Base-by-base conservation (phyloP, 2,113 vertebrate species). In the Nansenia antarctica region DNA sequence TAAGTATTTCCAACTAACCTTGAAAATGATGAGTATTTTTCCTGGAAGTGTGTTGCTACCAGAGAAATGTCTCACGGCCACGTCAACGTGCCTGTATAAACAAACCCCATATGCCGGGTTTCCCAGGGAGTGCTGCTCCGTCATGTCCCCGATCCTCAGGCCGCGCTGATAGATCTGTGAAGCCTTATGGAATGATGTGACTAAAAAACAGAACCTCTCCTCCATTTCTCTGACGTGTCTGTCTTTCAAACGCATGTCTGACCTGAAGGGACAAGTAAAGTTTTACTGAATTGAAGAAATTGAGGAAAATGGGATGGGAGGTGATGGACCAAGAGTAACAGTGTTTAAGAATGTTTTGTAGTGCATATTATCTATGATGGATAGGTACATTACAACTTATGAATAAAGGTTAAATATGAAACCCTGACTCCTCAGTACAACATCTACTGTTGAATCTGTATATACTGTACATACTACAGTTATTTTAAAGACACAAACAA, bases 181-280 rank as follows among this genome's bases (percentile, higher is more conserved):
- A 2, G 70, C 69, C 31, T 57, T 37, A 65, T 82, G 67, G 53
- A 30, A 37, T 5, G 84, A 76, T 26, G 42, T 67, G 3, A 73
- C 77, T 47, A 86, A 60, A 67, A 86, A 86, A 65, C 84, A 82
- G 62, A 76, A 84, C 26, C 65, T 62, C 31, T 86, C 84, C 31
- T 86, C 84, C 82, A 78, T 80, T 69, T 86, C 81, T 76, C 74
- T 69, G 24, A 58, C 65, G 37, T 82, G 69, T 72, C 84, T 80
- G 9, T 82, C 84, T 49, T 74, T 82, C 52, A 67, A 63, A 47
- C 81, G 81, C 84, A 86, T 86, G 39, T 86, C 84, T 67, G 70
- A 76, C 65, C 84, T 86, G 67, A 59, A n/a, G n/a, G n/a, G n/a
- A n/a, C n/a, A n/a, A n/a, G n/a, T n/a, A n/a, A n/a, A n/a, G n/a